Evolutionary conservation across 2,888 invertebrate species (phyloP), one percentile per base, ranked within the genome.

Genomic region (Boloria euphrosyne): DNA sequence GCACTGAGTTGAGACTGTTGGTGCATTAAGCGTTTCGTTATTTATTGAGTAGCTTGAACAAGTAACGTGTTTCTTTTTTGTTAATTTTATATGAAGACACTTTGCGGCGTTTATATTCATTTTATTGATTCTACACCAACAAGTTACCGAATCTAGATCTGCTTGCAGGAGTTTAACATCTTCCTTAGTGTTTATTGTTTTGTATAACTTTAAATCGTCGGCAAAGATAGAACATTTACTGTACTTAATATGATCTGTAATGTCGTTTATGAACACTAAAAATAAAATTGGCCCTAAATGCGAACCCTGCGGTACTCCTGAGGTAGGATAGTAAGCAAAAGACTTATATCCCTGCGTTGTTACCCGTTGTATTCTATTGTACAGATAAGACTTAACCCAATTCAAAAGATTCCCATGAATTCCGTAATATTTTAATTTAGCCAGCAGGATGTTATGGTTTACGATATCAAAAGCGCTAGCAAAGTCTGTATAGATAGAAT

Each of bases 401-500:
- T 60, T 54, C 13, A 44, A 61, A 1, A 70, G 57, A n/a, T 68
- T 62, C 4, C 62, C 66, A 44, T 51, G 50, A 16, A 66, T 55
- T 10, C 63, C 65, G 14, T 54, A 31, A 14, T 14, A 43, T 1
- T 18, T 49, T 13, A 68, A 62, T 52, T 65, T 71, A 6, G 50
- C 7, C 14, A 68, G 18, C 0, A 73, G 57, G 7, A 70, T 47
- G 0, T 51, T 13, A 44, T 73, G 71, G 22, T 71, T 67, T 13
- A 73, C 66, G 0, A 58, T 44, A 31, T 73, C 71, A 60, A 69
- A 73, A 10, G 66, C 67, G 47, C 71, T 71, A 27, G 62, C 64
- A 18, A 68, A 72, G 53, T 74, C 71, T 0, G 73, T 71, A 13
- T 66, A 73, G 1, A 73, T 46, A 0, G 62, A 57, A 16, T 72